Evolutionary conservation across 2,113 vertebrate genomes (phyloP), one percentile per base, ranked within the genome.

Genomic region (Cinclus cinclus): DNA sequence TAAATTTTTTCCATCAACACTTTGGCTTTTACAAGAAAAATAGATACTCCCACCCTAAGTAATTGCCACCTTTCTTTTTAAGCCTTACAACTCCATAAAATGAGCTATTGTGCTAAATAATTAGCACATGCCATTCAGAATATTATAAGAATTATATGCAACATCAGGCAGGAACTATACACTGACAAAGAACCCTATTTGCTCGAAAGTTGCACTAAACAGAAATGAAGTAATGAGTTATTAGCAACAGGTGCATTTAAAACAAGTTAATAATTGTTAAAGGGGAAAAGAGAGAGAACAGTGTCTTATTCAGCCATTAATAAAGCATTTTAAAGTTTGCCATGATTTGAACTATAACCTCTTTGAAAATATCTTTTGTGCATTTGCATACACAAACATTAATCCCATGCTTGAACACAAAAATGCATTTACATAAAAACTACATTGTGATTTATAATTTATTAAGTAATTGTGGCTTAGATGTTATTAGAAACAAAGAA

Each of bases 101-200:
- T 97, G 95, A 97, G 98, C 97, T 97, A 98, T 98, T 98, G 98
- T 98, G 94, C 94, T 97, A 98, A 98, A 98, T 98, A 98, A 98
- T 98, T 98, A 98, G 97, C 98, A 98, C 98, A 98, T 98, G 98
- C 96, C 98, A 97, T 97, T 98, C 98, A 98, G 95, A 98, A 97
- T 97, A 97, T 97, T 97, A 77, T 93, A 97, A 97, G 97, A 97
- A 98, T 98, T 98, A 98, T 98, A 98, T 96, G 98, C 98, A 98
- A 98, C 98, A 98, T 97, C 98, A 97, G 97, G 97, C 98, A 98
- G 97, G 97, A 97, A 97, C 97, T 98, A 97, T 97, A 98, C 82
- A 39, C 63, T 96, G 97, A 97, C 97, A 97, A 94, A 95, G 88
- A 94, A 94, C 95, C 92, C 73, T 70, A 70, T 97, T 97, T 97